phyloP scores from a whole-genome alignment of 1,140 invertebrate genomes.

The Platyura marginata region DNA sequence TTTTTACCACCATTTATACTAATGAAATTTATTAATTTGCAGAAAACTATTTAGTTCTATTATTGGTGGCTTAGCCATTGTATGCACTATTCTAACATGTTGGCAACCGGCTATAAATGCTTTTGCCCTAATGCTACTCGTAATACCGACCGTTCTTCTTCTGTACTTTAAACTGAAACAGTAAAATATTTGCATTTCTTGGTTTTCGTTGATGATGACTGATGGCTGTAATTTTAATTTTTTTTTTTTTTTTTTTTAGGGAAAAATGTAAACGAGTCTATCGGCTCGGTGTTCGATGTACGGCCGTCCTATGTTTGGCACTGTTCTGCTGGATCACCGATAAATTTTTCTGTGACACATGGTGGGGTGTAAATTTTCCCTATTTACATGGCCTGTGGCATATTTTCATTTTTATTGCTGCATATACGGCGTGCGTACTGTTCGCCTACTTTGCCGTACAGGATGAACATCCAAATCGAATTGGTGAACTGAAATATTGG shows the following conservation, averaged over 20 bases:
- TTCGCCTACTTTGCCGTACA: slow-evolving; percentile 61
- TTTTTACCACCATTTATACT: too few species aligned
- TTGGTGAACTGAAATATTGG: slow-evolving; percentile 51
- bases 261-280: slow-evolving; percentile 42
- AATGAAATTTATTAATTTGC: not conserved
- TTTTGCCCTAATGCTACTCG: slow-evolving; percentile 58
- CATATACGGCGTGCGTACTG: slow-evolving; percentile 52
- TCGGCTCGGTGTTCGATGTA: slow-evolving; percentile 42
- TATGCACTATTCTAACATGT: slow-evolving; percentile 44
- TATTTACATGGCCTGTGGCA: slow-evolving; percentile 69
- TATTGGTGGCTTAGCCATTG: slow-evolving; percentile 32
- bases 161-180: slow-evolving; percentile 42
- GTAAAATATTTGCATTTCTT: slow-evolving; percentile 18
- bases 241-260: slow-evolving; percentile 25
- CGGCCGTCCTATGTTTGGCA: slow-evolving; percentile 43
- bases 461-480: slow-evolving; percentile 46
- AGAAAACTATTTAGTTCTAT: slow-evolving; percentile 28
- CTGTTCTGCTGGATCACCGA: slow-evolving; percentile 61
- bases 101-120: slow-evolving; percentile 58
- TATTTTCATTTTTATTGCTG: slow-evolving; percentile 57
- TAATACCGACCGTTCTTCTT: slow-evolving; percentile 44
- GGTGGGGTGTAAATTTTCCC: slow-evolving; percentile 53
- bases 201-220: slow-evolving; percentile 2
- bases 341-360: slow-evolving; percentile 55
- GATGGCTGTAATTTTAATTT: slow-evolving; percentile 5